phyloP scores from a whole-genome alignment of 2,113 vertebrate species.

The Corythoichthys intestinalis region DNA sequence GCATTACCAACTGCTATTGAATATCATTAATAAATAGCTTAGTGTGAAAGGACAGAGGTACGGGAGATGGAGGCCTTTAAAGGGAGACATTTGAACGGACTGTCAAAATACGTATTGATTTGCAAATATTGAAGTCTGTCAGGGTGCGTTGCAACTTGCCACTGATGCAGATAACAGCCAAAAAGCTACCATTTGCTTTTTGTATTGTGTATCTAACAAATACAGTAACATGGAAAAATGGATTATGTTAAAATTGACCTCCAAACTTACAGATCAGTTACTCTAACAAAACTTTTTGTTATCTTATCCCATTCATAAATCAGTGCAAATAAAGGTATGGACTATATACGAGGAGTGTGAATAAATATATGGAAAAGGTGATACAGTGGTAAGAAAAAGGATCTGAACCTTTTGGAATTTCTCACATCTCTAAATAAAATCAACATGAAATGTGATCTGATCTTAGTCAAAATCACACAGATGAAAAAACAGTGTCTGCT shows the following conservation, averaged over 20 bases:
- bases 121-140: background rate
- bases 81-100: background rate
- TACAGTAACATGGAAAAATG: background rate
- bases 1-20: conserved; percentile 1
- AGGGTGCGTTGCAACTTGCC: background rate
- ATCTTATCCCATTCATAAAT: background rate
- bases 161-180: background rate
- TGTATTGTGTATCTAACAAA: background rate
- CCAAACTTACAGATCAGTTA: background rate
- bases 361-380: too few relatives aligned
- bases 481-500: too few relatives aligned
- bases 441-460: too few relatives aligned
- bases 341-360: too few relatives aligned
- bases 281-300: background rate
- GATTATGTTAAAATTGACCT: background rate
- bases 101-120: background rate
- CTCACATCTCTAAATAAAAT: too few relatives aligned
- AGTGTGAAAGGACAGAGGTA: background rate
- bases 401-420: too few relatives aligned
- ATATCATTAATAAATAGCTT: background rate
- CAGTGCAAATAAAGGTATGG: too few relatives aligned
- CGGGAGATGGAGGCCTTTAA: background rate
- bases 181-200: background rate
- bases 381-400: too few relatives aligned
- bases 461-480: too few relatives aligned